These are phyloP conservation scores for Marasmarcha lunaedactyla DNA, from an alignment of 2,888 invertebrate species.

Conservation along the genomic window DNA sequence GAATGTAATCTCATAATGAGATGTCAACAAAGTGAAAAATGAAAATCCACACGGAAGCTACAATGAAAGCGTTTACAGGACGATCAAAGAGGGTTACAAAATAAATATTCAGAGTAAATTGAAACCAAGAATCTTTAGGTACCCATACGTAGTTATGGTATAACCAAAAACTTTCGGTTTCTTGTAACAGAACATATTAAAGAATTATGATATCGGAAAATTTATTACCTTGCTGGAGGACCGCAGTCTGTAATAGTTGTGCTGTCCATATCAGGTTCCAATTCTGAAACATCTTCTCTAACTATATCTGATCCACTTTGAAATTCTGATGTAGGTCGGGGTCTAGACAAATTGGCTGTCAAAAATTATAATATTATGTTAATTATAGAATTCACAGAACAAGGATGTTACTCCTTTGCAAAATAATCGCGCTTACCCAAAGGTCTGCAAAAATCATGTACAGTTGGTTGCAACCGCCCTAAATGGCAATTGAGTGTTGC, in stretches of 20 bases:
- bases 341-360: slow-evolving; percentile 49
- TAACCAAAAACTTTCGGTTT: neutral
- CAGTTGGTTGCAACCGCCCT: slow-evolving; percentile 73
- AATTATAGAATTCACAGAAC: too few species aligned
- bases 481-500: slow-evolving; percentile 74
- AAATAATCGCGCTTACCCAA: too few species aligned
- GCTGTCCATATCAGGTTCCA: slow-evolving; percentile 60
- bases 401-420: too few species aligned
- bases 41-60: slow-evolving; percentile 44
- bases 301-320: slow-evolving; percentile 66
- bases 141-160: too few species aligned
- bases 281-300: slow-evolving; percentile 70
- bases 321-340: slow-evolving; percentile 55
- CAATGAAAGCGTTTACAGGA: slow-evolving; percentile 48
- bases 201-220: slow-evolving; percentile 6
- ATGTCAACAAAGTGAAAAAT: slow-evolving; percentile 16
- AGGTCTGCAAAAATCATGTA: slow-evolving; percentile 62
- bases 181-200: neutral
- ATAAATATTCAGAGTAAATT: slow-evolving; percentile 3
- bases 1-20: slow-evolving; percentile 14
- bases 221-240: slow-evolving; percentile 74
- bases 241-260: slow-evolving; percentile 67
- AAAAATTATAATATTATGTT: too few species aligned
- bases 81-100: too few species aligned
- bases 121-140: slow-evolving; percentile 8